Base-by-base conservation (phyloP, 2,888 invertebrate genomes). In the Dascillus cervinus region DNA sequence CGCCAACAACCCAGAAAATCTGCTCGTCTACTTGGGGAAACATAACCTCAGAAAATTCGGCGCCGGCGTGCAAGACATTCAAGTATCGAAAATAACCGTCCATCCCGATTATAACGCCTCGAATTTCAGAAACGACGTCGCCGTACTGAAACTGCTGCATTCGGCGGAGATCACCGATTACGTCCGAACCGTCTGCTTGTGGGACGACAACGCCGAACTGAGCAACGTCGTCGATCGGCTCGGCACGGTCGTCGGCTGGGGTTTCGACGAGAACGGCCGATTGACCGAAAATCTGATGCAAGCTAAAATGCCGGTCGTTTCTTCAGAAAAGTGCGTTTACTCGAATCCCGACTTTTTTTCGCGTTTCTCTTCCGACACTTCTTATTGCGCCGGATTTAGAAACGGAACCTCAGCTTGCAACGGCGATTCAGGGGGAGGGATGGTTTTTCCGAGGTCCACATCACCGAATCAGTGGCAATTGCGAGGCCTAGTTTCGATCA, bases 281-380 rank as follows among this genome's bases (percentile, higher is more conserved):
- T 66, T 75, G 1, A 66, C 72, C 1, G 68, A 74, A 48, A 71
- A 71, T 32, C 55, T 76, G 22, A 70, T 67, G 37, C 62, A 73
- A 33, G 71, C 75, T 0, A 65, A 72, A 43, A 74, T 78, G 74
- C 76, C 77, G 0, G 65, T 77, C 2, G 73, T 77, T 0, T 69
- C 72, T 42, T 69, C 71, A 26, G 66, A 70, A 46, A 71, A 69
- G 3, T 78, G 78, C 53, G 67, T 77, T 43, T 63, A 72, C 30
- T 76, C 75, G 0, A 72, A 74, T 55, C 69, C 70, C 46, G 72
- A 74, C 23, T 76, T 77, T 60, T 78, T 73, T 54, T 69, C 70
- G 0, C 62, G 68, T 17, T 73, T 72, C 52, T 73, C 73, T 0
- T 70, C 71, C 0, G 64, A 69, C 1, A 70, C 62, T 43, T 71